Evolutionary conservation across 2,797 vertebrate genomes (phyloP), one percentile per base, ranked within the genome.

Genomic region (Pygocentrus nattereri): DNA sequence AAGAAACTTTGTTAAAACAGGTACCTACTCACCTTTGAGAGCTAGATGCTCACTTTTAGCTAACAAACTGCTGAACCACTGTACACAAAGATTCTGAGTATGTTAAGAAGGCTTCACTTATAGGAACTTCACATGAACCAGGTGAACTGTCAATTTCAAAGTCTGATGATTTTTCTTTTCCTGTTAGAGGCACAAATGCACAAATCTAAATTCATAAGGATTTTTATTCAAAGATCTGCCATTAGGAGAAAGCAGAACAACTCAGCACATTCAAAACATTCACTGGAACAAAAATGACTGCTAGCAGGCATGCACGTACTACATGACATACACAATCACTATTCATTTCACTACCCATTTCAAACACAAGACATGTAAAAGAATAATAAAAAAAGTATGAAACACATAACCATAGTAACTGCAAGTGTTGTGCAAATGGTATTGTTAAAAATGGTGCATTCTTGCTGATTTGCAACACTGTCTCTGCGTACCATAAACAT

Each of bases 151-250:
- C 25, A 30, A 15, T 4, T 1, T 12, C 69, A 3, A 38, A 44
- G 2, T 16, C 27, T 11, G 18, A 56, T 11, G 21, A 21, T 65
- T 54, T n/a, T n/a, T n/a, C n/a, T n/a, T n/a, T n/a, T 11, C 3
- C 16, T 74, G 23, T 77, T 56, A 44, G n/a, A 78, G 25, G 74
- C 44, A 79, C 38, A 76, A 85, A 82, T 19, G 72, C 72, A 76
- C 52, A 61, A 52, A 54, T 31, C 76, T 81, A 69, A 41, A 27
- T 49, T 79, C 82, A 25, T 47, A 56, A 59, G 21, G 21, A 80
- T 56, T 73, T 85, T 85, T 85, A 85, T 85, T 85, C 50, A 82
- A 81, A 65, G 64, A 50, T 70, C 69, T 59, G 70, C 70, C 56
- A 77, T 78, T 69, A 47, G 25, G 27, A 25, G 25, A 78, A 80